Conservation (phyloP, 37 sponge, comb jelly and placozoan species). For the Bolinopsis microptera region DNA sequence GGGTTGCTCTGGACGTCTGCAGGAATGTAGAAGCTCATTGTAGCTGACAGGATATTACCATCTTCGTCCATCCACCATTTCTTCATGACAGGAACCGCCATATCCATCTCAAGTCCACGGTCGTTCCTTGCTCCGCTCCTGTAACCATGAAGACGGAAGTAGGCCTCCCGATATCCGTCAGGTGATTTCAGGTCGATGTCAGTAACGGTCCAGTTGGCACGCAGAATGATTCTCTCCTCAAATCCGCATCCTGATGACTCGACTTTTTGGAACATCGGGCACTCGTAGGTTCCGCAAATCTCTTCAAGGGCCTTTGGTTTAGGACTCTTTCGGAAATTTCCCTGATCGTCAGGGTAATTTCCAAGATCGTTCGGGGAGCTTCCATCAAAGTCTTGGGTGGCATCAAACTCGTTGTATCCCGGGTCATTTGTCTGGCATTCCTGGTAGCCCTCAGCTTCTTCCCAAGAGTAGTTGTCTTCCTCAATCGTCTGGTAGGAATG, state of each 20-base stretch:
- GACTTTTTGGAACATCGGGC: neutral
- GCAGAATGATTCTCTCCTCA: neutral
- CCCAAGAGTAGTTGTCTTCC: neutral
- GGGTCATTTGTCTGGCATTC: too few species aligned
- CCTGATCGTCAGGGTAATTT: too few species aligned
- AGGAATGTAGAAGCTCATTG: neutral
- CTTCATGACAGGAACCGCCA: neutral
- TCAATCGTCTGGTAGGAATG: neutral
- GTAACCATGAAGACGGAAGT: neutral
- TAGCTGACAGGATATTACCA: neutral
- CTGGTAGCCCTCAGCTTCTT: neutral
- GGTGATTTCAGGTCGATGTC: neutral
- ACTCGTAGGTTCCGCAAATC: neutral
- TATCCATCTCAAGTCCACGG: neutral
- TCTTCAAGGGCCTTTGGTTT: neutral
- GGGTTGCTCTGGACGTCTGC: neutral
- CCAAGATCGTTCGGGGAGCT: too few species aligned
- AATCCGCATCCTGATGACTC: neutral
- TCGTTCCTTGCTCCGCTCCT: neutral
- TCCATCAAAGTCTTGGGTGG: too few species aligned
- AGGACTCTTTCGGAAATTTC: neutral
- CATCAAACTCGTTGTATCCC: too few species aligned
- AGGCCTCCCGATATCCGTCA: neutral
- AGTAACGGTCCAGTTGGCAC: neutral
- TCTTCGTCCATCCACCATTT: neutral